phyloP scores from a whole-genome alignment of 2,888 invertebrate species.

The Cristatella mucedo region DNA sequence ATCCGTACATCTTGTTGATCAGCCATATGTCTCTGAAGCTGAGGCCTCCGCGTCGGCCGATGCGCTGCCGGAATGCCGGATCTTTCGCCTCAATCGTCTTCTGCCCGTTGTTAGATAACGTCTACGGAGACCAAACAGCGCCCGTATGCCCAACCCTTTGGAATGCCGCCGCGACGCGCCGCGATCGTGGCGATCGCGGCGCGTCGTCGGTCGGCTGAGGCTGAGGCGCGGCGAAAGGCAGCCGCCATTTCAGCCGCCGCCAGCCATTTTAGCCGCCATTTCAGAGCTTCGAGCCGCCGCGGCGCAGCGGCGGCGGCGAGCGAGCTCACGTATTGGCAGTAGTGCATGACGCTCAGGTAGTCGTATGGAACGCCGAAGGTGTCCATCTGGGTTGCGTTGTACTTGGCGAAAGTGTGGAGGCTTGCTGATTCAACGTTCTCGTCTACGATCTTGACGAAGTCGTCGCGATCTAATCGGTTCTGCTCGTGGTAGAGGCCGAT shows the following conservation, averaged over 20 bases:
- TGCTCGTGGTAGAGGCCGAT: conserved; percentile 13
- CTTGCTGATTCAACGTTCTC: conserved; percentile 8
- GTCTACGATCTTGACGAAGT: conserved; percentile 7
- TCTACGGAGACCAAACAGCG: no score
- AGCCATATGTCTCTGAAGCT: conserved; percentile 21
- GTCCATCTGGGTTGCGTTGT: not conserved
- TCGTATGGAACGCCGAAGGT: conserved; percentile 12
- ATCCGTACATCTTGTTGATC: conserved; percentile 22
- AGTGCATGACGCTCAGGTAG: conserved; percentile 13
- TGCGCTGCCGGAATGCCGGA: conserved; percentile 7
- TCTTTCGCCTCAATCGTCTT: conserved; percentile 12
- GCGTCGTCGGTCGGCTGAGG: no score
- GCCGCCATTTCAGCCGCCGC: no score
- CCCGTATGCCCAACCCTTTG: no score
- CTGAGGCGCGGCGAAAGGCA: no score
- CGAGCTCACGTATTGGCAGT: conserved; percentile 9
- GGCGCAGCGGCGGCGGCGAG: no score
- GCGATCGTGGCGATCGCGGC: no score
- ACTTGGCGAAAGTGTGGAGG: conserved; percentile 11
- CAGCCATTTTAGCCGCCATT: no score
- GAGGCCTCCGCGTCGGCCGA: conserved; percentile 13
- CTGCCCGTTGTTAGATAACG: conserved; percentile 11
- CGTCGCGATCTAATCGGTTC: conserved; percentile 12
- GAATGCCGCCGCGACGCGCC: no score
- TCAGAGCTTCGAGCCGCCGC: no score